These are phyloP conservation scores for Mareca strepera DNA, from an alignment of 2,797 vertebrate species.

Conservation along the genomic window DNA sequence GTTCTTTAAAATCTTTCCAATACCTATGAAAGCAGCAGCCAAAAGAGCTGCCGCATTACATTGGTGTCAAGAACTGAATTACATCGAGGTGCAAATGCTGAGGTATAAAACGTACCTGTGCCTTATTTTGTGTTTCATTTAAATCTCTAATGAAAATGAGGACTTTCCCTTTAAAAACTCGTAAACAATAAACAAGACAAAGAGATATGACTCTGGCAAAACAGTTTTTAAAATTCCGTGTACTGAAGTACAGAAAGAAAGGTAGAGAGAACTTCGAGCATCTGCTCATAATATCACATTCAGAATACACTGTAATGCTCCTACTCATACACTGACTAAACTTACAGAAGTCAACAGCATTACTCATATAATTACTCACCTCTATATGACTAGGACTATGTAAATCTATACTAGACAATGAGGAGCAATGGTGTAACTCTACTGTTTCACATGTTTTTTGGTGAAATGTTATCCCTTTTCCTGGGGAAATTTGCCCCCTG, in stretches of 20 bases:
- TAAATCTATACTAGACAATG: background rate
- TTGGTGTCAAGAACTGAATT: background rate
- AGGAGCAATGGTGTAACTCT: background rate
- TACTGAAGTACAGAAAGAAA: background rate
- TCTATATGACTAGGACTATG: conserved; percentile 4
- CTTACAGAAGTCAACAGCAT: background rate
- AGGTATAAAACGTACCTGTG: conserved; percentile 8
- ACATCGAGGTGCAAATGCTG: background rate
- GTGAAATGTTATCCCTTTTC: background rate
- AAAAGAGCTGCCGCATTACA: background rate
- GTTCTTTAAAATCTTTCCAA: background rate
- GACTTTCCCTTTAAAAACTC: conserved; percentile 4
- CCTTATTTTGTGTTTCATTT: conserved; percentile 47
- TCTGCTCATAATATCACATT: background rate
- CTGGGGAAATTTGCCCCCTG: background rate
- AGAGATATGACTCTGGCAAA: background rate
- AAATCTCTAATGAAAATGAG: conserved; percentile 26
- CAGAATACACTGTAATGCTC: background rate
- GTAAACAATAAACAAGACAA: background rate
- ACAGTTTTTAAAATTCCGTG: conserved; percentile 18
- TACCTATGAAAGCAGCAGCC: background rate
- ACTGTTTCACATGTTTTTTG: background rate
- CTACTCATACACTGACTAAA: background rate
- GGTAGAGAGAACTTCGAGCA: background rate
- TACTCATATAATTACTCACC: conserved; percentile 31